A percentile compares a stretch with the other conserved stretches of the same genome.
These are phyloP conservation scores for Dione juno DNA, from an alignment of 2,888 invertebrate species.

Conservation along the genomic window DNA sequence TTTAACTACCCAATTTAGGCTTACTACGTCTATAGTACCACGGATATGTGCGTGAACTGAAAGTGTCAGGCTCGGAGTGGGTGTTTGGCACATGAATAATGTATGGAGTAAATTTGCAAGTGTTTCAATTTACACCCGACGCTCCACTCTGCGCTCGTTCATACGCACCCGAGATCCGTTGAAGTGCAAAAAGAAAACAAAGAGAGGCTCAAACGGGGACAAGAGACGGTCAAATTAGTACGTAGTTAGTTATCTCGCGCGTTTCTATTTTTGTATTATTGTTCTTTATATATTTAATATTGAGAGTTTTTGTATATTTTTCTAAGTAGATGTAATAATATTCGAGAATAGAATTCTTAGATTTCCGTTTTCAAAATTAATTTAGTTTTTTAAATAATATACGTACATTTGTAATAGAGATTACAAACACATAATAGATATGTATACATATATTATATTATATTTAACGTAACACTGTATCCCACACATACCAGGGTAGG, in stretches of 20 bases:
- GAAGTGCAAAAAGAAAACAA: conserved; percentile 81
- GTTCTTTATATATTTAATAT: background rate
- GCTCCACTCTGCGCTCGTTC: conserved; percentile 70
- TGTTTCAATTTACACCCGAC: conserved; percentile 83
- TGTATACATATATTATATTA: too few relatives aligned
- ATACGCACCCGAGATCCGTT: conserved; percentile 73
- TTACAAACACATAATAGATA: too few relatives aligned
- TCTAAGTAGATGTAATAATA: too few relatives aligned
- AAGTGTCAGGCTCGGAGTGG: conserved; percentile 67
- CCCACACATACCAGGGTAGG: too few relatives aligned
- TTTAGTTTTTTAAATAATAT: too few relatives aligned
- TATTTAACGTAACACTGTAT: too few relatives aligned
- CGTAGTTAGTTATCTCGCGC: conserved; percentile 44
- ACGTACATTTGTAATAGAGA: too few relatives aligned
- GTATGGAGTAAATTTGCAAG: conserved; percentile 83
- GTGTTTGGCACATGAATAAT: conserved; percentile 81
- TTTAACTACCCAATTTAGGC: conserved; percentile 29
- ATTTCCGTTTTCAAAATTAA: background rate
- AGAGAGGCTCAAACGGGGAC: conserved; percentile 55
- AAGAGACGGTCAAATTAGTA: conserved; percentile 51
- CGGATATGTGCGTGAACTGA: conserved; percentile 68
- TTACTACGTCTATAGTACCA: conserved; percentile 53
- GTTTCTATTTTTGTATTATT: conserved; percentile 31
- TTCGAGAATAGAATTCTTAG: too few relatives aligned
- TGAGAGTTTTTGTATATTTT: background rate